phyloP scores from a whole-genome alignment of 1,140 invertebrate genomes.

The Cydia fagiglandana region DNA sequence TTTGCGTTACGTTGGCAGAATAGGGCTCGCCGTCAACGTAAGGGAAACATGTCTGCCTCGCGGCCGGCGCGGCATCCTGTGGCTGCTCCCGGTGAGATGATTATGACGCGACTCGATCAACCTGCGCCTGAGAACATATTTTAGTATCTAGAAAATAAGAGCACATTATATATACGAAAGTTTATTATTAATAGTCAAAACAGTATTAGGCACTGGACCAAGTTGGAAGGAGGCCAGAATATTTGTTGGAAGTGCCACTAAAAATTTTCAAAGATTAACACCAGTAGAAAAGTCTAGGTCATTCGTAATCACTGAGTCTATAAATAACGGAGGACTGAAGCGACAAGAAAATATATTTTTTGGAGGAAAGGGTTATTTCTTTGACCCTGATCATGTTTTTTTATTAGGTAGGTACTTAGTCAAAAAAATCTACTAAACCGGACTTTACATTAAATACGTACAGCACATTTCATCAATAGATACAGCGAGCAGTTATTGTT shows the following conservation, averaged over 20 bases:
- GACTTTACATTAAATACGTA: too few relatives aligned
- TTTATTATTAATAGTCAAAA: conserved; percentile 26
- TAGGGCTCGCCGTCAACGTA: conserved; percentile 67
- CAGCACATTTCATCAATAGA: too few relatives aligned
- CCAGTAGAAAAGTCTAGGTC: conserved; percentile 11
- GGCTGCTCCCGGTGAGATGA: conserved; percentile 40
- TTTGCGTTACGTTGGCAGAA: conserved; percentile 62
- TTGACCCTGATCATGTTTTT: too few relatives aligned
- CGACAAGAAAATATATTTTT: background rate
- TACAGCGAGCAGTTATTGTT: too few relatives aligned
- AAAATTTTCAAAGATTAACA: background rate
- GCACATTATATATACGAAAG: background rate
- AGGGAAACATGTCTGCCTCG: conserved; percentile 65
- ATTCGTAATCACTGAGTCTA: background rate
- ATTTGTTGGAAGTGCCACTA: conserved; percentile 22
- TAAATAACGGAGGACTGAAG: background rate
- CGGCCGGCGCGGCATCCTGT: conserved; percentile 38
- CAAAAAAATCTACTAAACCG: too few relatives aligned
- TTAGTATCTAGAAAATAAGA: background rate
- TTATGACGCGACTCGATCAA: conserved; percentile 43
- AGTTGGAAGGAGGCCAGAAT: conserved; percentile 41
- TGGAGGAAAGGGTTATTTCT: too few relatives aligned
- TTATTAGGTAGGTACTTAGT: too few relatives aligned
- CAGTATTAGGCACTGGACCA: conserved; percentile 41
- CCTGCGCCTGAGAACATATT: conserved; percentile 50